These are phyloP conservation scores for Pteromalus puparum DNA, from an alignment of 1,140 invertebrate species.

Conservation along the genomic window DNA sequence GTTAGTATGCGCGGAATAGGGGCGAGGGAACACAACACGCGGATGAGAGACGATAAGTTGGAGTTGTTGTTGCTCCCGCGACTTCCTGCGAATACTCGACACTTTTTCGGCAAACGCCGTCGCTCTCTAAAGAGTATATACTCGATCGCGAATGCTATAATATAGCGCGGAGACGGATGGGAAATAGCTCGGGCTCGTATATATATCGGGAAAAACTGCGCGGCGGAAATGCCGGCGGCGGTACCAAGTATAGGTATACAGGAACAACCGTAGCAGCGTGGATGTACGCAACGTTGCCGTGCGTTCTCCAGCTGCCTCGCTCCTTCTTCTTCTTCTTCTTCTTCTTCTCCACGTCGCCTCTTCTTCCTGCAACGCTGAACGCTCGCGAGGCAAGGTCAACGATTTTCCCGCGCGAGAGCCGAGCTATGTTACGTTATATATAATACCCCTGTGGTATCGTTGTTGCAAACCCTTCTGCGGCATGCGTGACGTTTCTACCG, in stretches of 20 bases:
- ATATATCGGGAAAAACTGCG: slow-evolving; percentile 38
- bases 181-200: not conserved
- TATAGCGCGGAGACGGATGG: not conserved
- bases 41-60: slow-evolving; percentile 10
- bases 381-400: slow-evolving; percentile 53
- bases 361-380: slow-evolving; percentile 6
- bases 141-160: too few species aligned
- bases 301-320: slow-evolving; percentile 45
- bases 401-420: slow-evolving; percentile 49
- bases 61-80: not conserved
- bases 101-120: too few species aligned
- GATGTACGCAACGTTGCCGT: slow-evolving; percentile 46
- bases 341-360: slow-evolving; percentile 10
- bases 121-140: not conserved
- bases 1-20: slow-evolving; percentile 36
- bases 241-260: slow-evolving; percentile 1
- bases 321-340: slow-evolving; percentile 13
- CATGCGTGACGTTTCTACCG: not conserved
- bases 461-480: slow-evolving; percentile 1
- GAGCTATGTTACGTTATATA: not conserved
- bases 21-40: slow-evolving; percentile 14
- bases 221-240: slow-evolving; percentile 42
- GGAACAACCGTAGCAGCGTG: not conserved
- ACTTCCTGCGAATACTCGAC: not conserved
- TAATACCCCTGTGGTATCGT: slow-evolving; percentile 28